Evolutionary conservation across 1,140 invertebrate genomes (phyloP).

Genomic region (Hylyphantes graminicola): DNA sequence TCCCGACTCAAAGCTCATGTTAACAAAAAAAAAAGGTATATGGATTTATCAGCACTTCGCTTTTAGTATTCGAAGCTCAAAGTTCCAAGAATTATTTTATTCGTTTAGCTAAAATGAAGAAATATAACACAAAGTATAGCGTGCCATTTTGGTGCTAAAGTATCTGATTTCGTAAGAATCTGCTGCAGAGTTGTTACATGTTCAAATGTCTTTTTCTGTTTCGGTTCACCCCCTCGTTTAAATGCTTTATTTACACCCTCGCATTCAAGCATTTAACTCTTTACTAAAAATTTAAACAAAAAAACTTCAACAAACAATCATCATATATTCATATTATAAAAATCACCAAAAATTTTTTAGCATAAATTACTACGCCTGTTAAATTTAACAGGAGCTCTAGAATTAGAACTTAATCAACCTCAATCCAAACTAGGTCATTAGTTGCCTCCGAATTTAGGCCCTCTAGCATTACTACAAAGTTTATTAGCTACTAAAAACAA

Average conservation of each 20-base stretch:
- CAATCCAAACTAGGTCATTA: constrained; percentile 50
- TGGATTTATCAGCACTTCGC: constrained; percentile 45
- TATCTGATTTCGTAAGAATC: constrained; percentile 34
- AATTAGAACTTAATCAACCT: constrained; percentile 55
- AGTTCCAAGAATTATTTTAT: constrained; percentile 28
- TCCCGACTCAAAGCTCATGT: constrained; percentile 57
- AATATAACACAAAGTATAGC: constrained; percentile 18
- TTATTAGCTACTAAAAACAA: constrained; percentile 60
- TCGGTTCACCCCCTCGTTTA: neutral
- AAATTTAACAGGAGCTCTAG: constrained; percentile 61
- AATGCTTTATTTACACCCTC: neutral
- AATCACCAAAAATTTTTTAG: constrained; percentile 54
- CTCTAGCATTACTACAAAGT: constrained; percentile 60
- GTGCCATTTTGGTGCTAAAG: constrained; percentile 37
- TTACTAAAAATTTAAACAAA: constrained; percentile 20
- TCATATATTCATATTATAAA: constrained; percentile 34
- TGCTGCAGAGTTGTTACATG: neutral
- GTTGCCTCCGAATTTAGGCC: constrained; percentile 50
- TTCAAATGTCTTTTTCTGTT: constrained; percentile 16
- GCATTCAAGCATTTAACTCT: constrained; percentile 19
- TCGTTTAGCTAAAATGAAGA: constrained; percentile 4
- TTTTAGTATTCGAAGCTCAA: constrained; percentile 52
- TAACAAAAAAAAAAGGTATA: constrained; percentile 39
- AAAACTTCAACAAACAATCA: constrained; percentile 53
- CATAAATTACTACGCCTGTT: constrained; percentile 59